Evolutionary conservation across 92 coral and sea anemone genomes (phyloP), one percentile per base, ranked within the genome.

Genomic region (Paramuricea clavata): DNA sequence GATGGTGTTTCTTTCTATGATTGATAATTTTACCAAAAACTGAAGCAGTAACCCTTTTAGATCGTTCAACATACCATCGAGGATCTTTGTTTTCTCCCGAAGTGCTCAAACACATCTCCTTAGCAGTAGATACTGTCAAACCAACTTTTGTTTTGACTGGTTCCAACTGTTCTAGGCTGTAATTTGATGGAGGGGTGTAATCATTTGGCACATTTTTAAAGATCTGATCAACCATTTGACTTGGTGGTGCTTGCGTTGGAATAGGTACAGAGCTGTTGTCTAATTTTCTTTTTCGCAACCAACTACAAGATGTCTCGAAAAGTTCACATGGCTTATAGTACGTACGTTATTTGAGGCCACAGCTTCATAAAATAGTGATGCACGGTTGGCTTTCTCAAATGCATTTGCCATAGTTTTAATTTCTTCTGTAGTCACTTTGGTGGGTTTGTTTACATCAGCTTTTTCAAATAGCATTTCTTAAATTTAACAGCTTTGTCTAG

Each of bases 281-380:
- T 3, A n/a, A 25, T 42, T 69, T 49, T 64, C 70, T 23, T 60
- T 70, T 35, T 35, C 23, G 35, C 44, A 39, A 39, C 23, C 71
- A 54, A 49, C 83, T 33, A 81, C 82, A 90, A 56, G 86, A 78
- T 59, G 92, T 89, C 60, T 64, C 57, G 30, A 76, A 84, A 28
- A 65, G 31, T 39, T 52, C 78, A 43, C 86, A 89, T 31, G 86
- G 89, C 73, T 65, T 65, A 75, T 31, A 88, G 43, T n/a, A n/a
- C n/a, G n/a, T n/a, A n/a, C n/a, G n/a, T 89, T 74, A 70, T 83
- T 84, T 49, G 89, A 78, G 56, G 70, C 69, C 39, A 84, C 43
- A 68, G 82, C 80, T 85, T 89, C 82, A 77, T 85, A 77, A 75
- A 89, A 84, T 71, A n/a, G n/a, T n/a, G n/a, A n/a, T n/a, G n/a